Percentiles rank a stretch among this genome's conserved stretches.
Evolutionary conservation across 2,888 invertebrate species (phyloP).

Genomic region (Himalopsyche kuldschensis): DNA sequence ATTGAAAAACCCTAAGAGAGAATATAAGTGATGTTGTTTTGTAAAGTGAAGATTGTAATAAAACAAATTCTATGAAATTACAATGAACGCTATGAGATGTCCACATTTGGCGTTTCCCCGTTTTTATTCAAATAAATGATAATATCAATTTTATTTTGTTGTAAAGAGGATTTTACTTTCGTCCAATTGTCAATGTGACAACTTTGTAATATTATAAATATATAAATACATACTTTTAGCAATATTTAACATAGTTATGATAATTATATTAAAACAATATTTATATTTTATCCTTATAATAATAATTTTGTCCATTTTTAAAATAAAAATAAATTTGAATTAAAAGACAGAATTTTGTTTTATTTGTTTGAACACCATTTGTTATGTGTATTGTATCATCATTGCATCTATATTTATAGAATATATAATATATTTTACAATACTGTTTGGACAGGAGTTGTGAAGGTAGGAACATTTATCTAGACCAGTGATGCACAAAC

Average conservation of each 20-base stretch:
- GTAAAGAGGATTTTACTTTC: background rate
- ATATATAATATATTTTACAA: too few relatives aligned
- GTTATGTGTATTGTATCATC: too few relatives aligned
- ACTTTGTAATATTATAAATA: background rate
- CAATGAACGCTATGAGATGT: background rate
- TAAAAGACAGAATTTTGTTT: background rate
- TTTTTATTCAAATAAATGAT: background rate
- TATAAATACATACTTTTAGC: conserved; percentile 9
- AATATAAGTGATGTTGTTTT: background rate
- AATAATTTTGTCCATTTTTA: conserved; percentile 26
- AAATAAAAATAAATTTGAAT: conserved; percentile 17
- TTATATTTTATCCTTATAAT: conserved; percentile 20
- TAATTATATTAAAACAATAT: conserved; percentile 1
- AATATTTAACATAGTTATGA: conserved; percentile 16
- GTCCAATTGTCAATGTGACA: background rate
- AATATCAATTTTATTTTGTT: background rate
- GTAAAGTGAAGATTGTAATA: background rate
- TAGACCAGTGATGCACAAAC: too few relatives aligned
- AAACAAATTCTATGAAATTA: background rate
- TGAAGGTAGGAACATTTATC: too few relatives aligned
- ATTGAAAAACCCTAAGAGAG: background rate
- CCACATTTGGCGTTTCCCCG: background rate
- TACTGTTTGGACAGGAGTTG: too few relatives aligned
- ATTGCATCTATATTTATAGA: too few relatives aligned
- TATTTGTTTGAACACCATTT: background rate